These are phyloP conservation scores for Ophraella communa DNA, from an alignment of 2,888 invertebrate genomes.

Conservation along the genomic window DNA sequence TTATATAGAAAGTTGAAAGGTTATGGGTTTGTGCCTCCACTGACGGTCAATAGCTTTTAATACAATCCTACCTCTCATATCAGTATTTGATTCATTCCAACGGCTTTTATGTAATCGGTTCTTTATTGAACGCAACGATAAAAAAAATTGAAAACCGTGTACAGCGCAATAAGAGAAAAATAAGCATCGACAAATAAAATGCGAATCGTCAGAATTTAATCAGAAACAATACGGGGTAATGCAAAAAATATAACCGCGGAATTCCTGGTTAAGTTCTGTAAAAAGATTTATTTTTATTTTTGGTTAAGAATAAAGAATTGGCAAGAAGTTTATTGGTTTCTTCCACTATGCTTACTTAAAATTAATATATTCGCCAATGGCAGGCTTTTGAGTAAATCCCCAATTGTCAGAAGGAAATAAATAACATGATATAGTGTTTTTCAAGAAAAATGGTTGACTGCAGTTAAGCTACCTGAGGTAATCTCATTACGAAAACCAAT, in stretches of 20 bases:
- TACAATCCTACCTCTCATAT: slow-evolving; percentile 46
- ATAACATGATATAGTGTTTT: too few relatives aligned
- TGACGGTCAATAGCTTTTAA: slow-evolving; percentile 46
- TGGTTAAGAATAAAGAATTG: too few relatives aligned
- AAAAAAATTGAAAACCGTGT: not conserved
- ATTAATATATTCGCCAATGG: too few relatives aligned
- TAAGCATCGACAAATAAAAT: not conserved
- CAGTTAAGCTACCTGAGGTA: too few relatives aligned
- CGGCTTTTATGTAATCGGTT: slow-evolving; percentile 18
- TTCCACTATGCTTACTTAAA: too few relatives aligned
- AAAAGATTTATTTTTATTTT: too few relatives aligned
- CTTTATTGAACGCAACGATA: slow-evolving; percentile 21
- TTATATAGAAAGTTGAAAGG: slow-evolving; percentile 54
- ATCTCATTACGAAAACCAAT: too few relatives aligned
- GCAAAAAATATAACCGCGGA: not conserved
- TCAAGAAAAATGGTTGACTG: too few relatives aligned
- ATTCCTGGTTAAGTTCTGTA: too few relatives aligned
- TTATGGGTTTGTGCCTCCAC: slow-evolving; percentile 46
- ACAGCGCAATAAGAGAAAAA: not conserved
- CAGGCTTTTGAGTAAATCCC: too few relatives aligned
- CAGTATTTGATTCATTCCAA: slow-evolving; percentile 48
- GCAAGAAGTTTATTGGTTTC: too few relatives aligned
- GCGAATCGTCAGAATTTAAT: not conserved
- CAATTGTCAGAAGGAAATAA: too few relatives aligned
- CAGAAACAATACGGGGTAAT: not conserved